Evolutionary conservation across 1,140 invertebrate species (phyloP).

Genomic region (Manduca sexta): DNA sequence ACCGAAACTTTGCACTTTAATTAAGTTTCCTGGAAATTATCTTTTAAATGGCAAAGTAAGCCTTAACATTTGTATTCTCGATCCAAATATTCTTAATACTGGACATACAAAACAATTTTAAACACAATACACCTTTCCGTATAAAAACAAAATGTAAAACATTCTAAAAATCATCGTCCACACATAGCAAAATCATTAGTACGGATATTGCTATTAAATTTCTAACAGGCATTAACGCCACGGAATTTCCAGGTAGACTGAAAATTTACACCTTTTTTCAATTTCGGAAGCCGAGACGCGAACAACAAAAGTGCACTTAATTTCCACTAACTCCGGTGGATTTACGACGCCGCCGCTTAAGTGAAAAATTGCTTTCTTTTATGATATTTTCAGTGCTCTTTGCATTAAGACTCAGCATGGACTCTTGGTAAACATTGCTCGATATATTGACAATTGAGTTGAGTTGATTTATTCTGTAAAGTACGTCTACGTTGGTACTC

Average conservation of each 20-base stretch:
- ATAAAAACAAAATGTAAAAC: too few relatives aligned
- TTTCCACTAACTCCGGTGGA: constrained; percentile 35
- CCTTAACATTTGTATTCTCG: too few relatives aligned
- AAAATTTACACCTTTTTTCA: background rate
- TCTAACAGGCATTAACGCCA: background rate
- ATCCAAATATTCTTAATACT: too few relatives aligned
- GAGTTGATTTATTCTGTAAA: too few relatives aligned
- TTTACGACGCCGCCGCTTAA: constrained; percentile 37
- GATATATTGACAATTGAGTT: background rate
- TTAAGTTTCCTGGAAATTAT: too few relatives aligned
- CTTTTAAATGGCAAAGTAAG: too few relatives aligned
- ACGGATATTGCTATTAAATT: background rate
- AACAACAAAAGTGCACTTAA: constrained; percentile 43
- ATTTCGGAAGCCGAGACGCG: constrained; percentile 15
- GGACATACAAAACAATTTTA: too few relatives aligned
- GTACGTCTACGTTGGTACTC: too few relatives aligned
- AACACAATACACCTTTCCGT: too few relatives aligned
- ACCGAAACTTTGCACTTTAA: background rate
- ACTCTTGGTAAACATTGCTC: background rate
- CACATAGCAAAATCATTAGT: background rate
- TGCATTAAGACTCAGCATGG: constrained; percentile 9
- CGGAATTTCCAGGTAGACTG: background rate
- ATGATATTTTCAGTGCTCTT: constrained; percentile 31
- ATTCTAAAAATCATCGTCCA: background rate
- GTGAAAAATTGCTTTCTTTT: constrained; percentile 49